Evolutionary conservation across 2,888 invertebrate genomes (phyloP), one percentile per base, ranked within the genome.

Genomic region (Caenorhabditis macrosperma): DNA sequence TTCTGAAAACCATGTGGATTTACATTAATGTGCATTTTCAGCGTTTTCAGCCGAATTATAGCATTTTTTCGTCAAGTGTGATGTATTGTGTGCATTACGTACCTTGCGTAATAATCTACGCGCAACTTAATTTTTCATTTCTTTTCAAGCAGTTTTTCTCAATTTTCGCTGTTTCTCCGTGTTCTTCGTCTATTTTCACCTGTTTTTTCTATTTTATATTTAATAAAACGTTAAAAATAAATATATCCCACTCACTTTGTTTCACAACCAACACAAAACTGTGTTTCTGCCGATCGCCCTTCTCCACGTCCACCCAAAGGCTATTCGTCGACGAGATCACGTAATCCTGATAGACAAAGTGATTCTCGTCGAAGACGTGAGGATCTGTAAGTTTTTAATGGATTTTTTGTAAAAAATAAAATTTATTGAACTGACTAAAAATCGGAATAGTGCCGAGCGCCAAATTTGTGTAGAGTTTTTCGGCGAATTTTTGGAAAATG

Each of bases 401-500:
- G 44, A 20, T 41, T 4, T 33, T 33, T 33, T 33, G 33, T 33
- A 5, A 33, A 33, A 33, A 28, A 15, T 15, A 26, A 6, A 44
- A 28, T 15, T 22, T 44, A 12, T 46, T 10, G 15, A 15, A 50
- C 20, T 7, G 28, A 75, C 59, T 54, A 26, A 68, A 67, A 33
- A 63, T 52, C 12, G 67, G 77, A 12, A 57, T 24, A 15, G 30
- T 67, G 35, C 63, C 41, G 22, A 78, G 15, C 1, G 63, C 61
- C 6, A 26, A 20, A 50, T 69, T 77, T 0, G 54, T 63, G 63
- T 69, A 77, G 1, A 77, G 55, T 41, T 77, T 68, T 17, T 57
- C 50, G 12, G 77, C 55, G 20, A 68, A 77, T 28, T 69, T 69
- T 64, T 77, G 68, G 38, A 69, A 57, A 26, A 69, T 20, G 0